Evolutionary conservation across 2,888 invertebrate genomes (phyloP), one percentile per base, ranked within the genome.

Genomic region (Cheilosia impressa): DNA sequence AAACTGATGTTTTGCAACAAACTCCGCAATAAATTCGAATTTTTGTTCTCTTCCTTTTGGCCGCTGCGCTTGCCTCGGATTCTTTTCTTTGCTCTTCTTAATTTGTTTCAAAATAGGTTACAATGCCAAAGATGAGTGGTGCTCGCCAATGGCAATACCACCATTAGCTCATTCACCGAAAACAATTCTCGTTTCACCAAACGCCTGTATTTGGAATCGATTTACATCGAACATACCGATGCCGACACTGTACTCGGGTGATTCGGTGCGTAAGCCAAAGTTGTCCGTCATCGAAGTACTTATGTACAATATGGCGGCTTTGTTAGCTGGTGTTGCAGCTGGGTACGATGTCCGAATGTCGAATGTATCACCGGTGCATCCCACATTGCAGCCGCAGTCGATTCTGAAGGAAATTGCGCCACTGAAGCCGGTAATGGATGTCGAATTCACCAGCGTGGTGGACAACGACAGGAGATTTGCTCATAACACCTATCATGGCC

Each of bases 331-430:
- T 31, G 96, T 98, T 50, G 97, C 97, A 3, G 96, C 97, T 47
- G 98, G 98, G 0, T 98, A 97, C 91, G 98, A 98, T 93, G 96
- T 98, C 68, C 94, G 98, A 90, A 94, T 97, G 92, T 97, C 97
- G 55, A 97, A 97, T 90, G 95, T 97, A 66, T 96, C 96, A 88
- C 96, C 96, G 0, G 93, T 97, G 87, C 97, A 97, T 93, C 97
- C 97, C 7, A 94, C 95, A 79, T 92, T 97, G 80, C 95, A 96
- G 90, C 96, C 96, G 0, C 94, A 95, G 80, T 94, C 95, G 94
- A 95, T 92, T 90, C 78, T 87, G 24, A 88, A 88, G 53, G 87
- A 87, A 76, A 77, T 81, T 9, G 45, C 72, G 0, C 45, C 66
- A 15, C 47, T 92, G 41, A 91, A 91, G 85, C 90, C 91, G 1